Percentiles rank a stretch among this genome's conserved stretches.
These are phyloP conservation scores for Pseudolaguvia tuberculata DNA, from an alignment of 2,113 vertebrate genomes.

Conservation along the genomic window DNA sequence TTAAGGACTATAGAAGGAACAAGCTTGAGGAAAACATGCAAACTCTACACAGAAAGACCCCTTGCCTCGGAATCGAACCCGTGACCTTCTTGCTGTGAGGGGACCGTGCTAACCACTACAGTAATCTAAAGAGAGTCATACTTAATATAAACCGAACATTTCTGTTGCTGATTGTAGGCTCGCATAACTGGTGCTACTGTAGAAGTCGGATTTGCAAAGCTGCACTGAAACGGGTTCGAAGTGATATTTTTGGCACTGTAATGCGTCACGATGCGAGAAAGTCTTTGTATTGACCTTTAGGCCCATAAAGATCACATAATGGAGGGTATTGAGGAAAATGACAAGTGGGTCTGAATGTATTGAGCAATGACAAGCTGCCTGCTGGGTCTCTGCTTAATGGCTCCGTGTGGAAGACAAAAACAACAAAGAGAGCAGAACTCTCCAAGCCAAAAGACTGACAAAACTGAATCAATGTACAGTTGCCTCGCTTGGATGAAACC, in stretches of 20 bases:
- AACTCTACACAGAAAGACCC: no score
- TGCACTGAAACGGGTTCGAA: conserved; percentile 33
- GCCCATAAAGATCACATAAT: conserved; percentile 59
- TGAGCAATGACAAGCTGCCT: conserved; percentile 51
- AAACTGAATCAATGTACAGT: conserved; percentile 48
- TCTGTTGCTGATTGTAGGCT: conserved; percentile 4
- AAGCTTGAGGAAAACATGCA: no score
- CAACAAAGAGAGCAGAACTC: conserved; percentile 28
- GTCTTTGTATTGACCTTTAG: conserved; percentile 63
- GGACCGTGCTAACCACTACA: no score
- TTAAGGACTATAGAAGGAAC: no score
- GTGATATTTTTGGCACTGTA: conserved; percentile 49
- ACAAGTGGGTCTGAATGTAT: conserved; percentile 57
- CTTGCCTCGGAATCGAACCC: no score
- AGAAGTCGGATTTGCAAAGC: conserved; percentile 1
- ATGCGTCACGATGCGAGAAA: conserved; percentile 50
- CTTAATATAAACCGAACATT: conserved; percentile 3
- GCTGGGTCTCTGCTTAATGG: conserved; percentile 59
- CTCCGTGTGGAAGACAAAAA: conserved; percentile 46
- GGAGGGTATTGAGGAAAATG: conserved; percentile 58
- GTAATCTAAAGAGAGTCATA: not conserved
- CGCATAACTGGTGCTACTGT: not conserved
- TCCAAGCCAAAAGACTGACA: conserved; percentile 35
- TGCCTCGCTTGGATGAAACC: conserved; percentile 20
- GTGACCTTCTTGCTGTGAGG: no score